Percentiles rank a stretch among this genome's conserved stretches.
Evolutionary conservation across 2,797 vertebrate species (phyloP).

Genomic region (Spheniscus humboldti): DNA sequence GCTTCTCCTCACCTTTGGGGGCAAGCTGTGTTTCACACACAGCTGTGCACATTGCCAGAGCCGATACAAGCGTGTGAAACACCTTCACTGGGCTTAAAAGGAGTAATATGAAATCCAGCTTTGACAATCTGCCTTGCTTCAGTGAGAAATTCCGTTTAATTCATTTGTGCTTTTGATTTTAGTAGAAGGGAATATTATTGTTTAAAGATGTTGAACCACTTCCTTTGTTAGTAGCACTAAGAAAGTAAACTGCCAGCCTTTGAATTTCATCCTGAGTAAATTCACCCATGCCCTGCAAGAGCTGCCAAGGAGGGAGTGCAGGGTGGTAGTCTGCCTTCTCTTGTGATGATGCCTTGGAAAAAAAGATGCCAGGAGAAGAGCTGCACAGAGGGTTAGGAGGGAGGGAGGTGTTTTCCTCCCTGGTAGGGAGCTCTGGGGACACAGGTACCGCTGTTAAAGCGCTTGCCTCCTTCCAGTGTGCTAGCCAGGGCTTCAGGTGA

Average conservation of each 20-base stretch:
- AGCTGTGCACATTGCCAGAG: fast-evolving
- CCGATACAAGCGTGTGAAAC: fast-evolving
- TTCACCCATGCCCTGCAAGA: not conserved
- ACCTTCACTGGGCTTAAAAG: not conserved
- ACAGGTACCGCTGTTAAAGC: not conserved
- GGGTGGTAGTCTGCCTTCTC: not conserved
- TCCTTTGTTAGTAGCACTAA: not conserved
- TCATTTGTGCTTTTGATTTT: not conserved
- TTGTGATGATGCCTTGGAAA: not conserved
- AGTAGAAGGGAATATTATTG: not conserved
- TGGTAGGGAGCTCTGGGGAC: not conserved
- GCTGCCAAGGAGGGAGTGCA: not conserved
- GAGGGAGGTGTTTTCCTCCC: not conserved
- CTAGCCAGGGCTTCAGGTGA: not conserved
- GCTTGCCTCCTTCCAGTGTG: fast-evolving
- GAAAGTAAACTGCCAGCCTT: not conserved
- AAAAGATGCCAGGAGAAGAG: not conserved
- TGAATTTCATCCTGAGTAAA: not conserved
- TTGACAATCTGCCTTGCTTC: not conserved
- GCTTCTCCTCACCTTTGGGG: fast-evolving
- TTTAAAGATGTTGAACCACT: not conserved
- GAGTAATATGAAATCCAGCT: fast-evolving
- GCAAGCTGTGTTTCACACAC: not conserved
- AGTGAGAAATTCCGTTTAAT: not conserved
- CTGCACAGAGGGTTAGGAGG: not conserved